Percentiles rank a stretch among this genome's conserved stretches.
Conservation (phyloP, 2,888 invertebrate genomes). For the Clostera curtula region DNA sequence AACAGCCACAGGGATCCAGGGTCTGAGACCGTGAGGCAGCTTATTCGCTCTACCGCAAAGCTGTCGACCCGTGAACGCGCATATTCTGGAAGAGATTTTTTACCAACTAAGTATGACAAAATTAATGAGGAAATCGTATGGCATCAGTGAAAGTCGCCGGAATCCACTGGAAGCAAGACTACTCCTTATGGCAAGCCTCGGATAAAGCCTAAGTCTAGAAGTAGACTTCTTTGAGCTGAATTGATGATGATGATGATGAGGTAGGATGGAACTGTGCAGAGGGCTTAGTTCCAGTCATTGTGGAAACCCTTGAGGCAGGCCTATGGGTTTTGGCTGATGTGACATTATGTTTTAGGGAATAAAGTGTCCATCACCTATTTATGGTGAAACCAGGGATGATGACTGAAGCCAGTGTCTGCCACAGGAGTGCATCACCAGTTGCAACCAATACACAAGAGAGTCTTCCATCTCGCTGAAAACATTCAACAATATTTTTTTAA, state of each 20-base stretch:
- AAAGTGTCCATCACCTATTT: constrained; percentile 74
- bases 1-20: constrained; percentile 79
- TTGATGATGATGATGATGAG: too few species aligned
- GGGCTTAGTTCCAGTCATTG: too few species aligned
- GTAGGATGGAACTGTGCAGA: too few species aligned
- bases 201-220: too few species aligned
- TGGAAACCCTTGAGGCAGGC: too few species aligned
- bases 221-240: too few species aligned
- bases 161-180: too few species aligned
- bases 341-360: too few species aligned
- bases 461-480: constrained; percentile 47
- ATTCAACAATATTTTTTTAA: background rate
- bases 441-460: constrained; percentile 49
- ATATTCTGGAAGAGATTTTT: constrained; percentile 69
- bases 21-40: constrained; percentile 45
- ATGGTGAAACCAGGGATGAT: constrained; percentile 93
- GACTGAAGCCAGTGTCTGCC: constrained; percentile 96
- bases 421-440: constrained; percentile 87
- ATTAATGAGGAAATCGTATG: too few species aligned
- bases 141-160: too few species aligned
- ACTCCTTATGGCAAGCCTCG: too few species aligned
- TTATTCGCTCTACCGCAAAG: constrained; percentile 44
- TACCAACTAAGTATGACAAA: background rate
- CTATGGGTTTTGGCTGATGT: too few species aligned
- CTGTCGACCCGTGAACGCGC: constrained; percentile 66